These are phyloP conservation scores for Andrena camellia DNA, from an alignment of 2,888 invertebrate species.

Conservation along the genomic window DNA sequence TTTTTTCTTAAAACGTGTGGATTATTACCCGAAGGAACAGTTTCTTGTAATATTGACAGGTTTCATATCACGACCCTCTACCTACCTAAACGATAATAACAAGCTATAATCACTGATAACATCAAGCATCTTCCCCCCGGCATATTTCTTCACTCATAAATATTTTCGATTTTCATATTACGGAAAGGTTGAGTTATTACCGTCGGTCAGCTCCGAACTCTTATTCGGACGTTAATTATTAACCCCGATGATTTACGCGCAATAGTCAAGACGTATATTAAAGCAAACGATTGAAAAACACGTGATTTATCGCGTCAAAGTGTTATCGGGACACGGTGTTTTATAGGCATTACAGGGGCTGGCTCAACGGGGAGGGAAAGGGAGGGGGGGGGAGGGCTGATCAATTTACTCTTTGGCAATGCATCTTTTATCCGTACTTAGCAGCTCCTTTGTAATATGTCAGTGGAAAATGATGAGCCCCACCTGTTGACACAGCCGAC, in stretches of 20 bases:
- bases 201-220: conserved; percentile 14
- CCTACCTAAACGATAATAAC: background rate
- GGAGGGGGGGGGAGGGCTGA: background rate
- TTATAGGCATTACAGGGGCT: conserved; percentile 7
- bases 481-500: conserved; percentile 70
- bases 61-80: conserved; percentile 2
- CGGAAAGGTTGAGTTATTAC: conserved; percentile 19
- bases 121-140: background rate
- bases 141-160: conserved; percentile 4
- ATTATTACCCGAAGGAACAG: background rate
- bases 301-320: conserved; percentile 27
- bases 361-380: conserved; percentile 13
- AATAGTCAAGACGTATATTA: conserved; percentile 11
- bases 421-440: conserved; percentile 64
- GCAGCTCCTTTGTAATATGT: conserved; percentile 60
- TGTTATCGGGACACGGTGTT: conserved; percentile 35
- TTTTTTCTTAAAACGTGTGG: background rate
- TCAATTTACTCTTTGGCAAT: conserved; percentile 55
- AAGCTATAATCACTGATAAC: background rate
- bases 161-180: conserved; percentile 21
- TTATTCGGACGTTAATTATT: conserved; percentile 29
- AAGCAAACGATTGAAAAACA: conserved; percentile 33
- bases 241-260: conserved; percentile 30
- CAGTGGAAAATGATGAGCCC: conserved; percentile 67
- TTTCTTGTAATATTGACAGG: background rate